Evolutionary conservation across 2,888 invertebrate genomes (phyloP).

Genomic region (Andrena chrysosceles): DNA sequence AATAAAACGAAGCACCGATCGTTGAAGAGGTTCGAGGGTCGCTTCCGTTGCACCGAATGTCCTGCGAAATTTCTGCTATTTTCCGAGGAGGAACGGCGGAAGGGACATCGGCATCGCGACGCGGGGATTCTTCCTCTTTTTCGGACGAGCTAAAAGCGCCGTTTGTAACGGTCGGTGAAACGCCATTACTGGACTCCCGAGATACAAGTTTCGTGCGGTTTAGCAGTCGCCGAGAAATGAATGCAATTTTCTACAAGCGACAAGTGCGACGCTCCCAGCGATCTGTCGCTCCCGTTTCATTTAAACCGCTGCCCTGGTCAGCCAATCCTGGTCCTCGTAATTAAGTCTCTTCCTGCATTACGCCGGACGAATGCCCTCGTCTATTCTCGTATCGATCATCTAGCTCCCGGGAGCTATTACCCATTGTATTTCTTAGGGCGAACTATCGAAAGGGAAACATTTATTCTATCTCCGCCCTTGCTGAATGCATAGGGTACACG

Average conservation of each 20-base stretch:
- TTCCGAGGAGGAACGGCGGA: not conserved
- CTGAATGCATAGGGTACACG: too few relatives aligned
- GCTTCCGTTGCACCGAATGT: slow-evolving; percentile 15
- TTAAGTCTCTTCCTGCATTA: slow-evolving; percentile 8
- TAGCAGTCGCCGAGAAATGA: slow-evolving; percentile 39
- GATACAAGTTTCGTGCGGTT: slow-evolving; percentile 48
- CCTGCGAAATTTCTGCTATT: slow-evolving; percentile 28
- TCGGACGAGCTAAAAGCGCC: slow-evolving; percentile 36
- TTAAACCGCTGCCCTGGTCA: slow-evolving; percentile 2
- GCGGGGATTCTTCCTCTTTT: slow-evolving; percentile 19
- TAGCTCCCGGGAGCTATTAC: not conserved
- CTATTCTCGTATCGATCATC: slow-evolving; percentile 1
- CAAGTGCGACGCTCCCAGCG: slow-evolving; percentile 27
- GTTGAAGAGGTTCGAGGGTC: slow-evolving; percentile 3
- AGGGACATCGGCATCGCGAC: slow-evolving; percentile 19
- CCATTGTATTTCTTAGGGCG: not conserved
- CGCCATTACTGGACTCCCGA: slow-evolving; percentile 26
- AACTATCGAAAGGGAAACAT: too few relatives aligned
- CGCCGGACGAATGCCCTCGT: not conserved
- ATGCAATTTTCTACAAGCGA: slow-evolving; percentile 62
- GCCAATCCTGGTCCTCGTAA: slow-evolving; percentile 13
- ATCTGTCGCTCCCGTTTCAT: not conserved
- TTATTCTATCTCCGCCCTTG: too few relatives aligned
- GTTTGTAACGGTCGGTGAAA: slow-evolving; percentile 37
- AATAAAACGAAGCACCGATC: slow-evolving; percentile 8